Percentiles rank a stretch among this genome's conserved stretches.
Conservation (phyloP, 2,797 vertebrate species). For the Gymnoscopelus microlampas region DNA sequence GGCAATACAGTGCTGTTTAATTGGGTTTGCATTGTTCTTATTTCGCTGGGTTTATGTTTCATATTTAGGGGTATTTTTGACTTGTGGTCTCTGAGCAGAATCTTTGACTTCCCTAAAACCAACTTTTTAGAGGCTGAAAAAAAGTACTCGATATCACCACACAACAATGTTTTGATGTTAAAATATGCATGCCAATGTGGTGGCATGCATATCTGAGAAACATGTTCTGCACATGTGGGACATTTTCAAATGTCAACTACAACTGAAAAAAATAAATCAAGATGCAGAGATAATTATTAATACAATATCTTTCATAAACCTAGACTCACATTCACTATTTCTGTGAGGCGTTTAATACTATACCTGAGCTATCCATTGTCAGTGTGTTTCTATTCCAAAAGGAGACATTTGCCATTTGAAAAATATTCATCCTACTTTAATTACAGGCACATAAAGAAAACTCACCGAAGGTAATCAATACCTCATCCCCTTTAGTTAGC, state of each 20-base stretch:
- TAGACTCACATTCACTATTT: neutral
- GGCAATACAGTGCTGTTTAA: constrained; percentile 17
- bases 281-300: no score
- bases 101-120: neutral
- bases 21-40: neutral
- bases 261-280: no score
- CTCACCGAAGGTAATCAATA: constrained; percentile 13
- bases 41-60: neutral
- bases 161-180: no score
- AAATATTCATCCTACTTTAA: neutral
- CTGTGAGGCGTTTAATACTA: neutral
- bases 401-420: neutral
- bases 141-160: constrained; percentile 1
- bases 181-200: neutral
- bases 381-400: neutral
- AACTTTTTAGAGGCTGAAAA: neutral
- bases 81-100: constrained; percentile 10
- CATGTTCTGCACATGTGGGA: no score
- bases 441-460: neutral
- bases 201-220: neutral
- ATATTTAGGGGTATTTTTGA: no score
- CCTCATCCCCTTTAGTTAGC: constrained; percentile 1
- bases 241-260: no score
- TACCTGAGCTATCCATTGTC: neutral
- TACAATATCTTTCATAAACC: neutral